Conservation (phyloP, 2,888 invertebrate genomes). For the Drosophila borealis region DNA sequence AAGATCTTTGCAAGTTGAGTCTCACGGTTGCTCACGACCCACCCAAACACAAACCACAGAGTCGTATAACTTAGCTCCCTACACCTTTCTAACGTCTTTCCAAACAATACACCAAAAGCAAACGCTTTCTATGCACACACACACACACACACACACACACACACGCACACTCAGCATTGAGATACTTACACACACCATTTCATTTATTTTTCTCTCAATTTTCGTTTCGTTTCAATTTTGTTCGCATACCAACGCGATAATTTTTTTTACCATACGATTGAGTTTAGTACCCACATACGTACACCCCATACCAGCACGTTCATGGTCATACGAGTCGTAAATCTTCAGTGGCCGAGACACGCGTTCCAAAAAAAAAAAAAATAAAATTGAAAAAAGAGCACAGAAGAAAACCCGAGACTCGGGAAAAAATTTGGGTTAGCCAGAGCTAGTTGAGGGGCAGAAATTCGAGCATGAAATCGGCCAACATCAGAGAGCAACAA, state of each 20-base stretch:
- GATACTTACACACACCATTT: slow-evolving; percentile 57
- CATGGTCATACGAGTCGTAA: slow-evolving; percentile 79
- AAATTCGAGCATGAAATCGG: slow-evolving; percentile 55
- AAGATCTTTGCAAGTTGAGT: slow-evolving; percentile 17
- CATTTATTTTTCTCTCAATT: slow-evolving; percentile 48
- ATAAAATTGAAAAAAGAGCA: not conserved
- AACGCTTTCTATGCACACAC: slow-evolving; percentile 64
- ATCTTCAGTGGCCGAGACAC: slow-evolving; percentile 71
- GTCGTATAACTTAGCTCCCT: slow-evolving; percentile 44
- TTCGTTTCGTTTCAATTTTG: slow-evolving; percentile 56
- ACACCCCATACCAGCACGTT: slow-evolving; percentile 74
- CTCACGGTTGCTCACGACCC: slow-evolving; percentile 48
- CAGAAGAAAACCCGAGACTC: slow-evolving; percentile 22
- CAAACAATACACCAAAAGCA: slow-evolving; percentile 24
- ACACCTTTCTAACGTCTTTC: slow-evolving; percentile 49
- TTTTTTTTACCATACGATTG: slow-evolving; percentile 54
- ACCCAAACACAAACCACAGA: slow-evolving; percentile 51
- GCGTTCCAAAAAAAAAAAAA: slow-evolving; percentile 52
- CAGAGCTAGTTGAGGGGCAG: slow-evolving; percentile 27
- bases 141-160: slow-evolving; percentile 28
- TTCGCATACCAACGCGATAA: slow-evolving; percentile 68
- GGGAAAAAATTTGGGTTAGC: slow-evolving; percentile 67
- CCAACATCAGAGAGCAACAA: slow-evolving; percentile 63
- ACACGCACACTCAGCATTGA: slow-evolving; percentile 15
- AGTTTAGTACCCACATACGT: slow-evolving; percentile 29